Evolutionary conservation across 2,888 invertebrate genomes (phyloP), one percentile per base, ranked within the genome.

Genomic region (Brachyopa scutellaris): DNA sequence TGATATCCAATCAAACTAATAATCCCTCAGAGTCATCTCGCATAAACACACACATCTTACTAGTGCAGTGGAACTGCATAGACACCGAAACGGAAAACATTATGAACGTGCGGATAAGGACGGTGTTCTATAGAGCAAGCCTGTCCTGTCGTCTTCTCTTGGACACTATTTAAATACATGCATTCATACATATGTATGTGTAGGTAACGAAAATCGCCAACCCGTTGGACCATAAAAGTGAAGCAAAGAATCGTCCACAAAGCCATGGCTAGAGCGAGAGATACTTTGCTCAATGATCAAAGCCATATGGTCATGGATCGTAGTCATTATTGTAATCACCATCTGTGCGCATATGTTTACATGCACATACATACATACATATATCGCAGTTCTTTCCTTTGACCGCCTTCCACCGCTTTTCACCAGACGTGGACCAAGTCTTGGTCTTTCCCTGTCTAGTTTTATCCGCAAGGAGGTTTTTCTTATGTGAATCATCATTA

Each of bases 1-100:
- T 70, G 82, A 82, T 82, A 82, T 82, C 76, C 77, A 82, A 82
- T 82, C 82, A 82, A 82, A 82, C 82, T 77, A 82, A 82, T 82
- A 82, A 82, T 77, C 77, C 66, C 66, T 59, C 69, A 69, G 69
- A 64, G 67, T 80, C 73, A 73, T 67, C 62, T 62, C 29, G 70
- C 51, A 55, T 70, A 64, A 66, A 21, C 66, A 67, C 59, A 61
- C 26, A 38, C 36, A 53, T 1, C 2, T n/a, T 13, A 31, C 51
- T 38, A 36, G 26, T 57, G 19, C 21, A 17, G 53, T 53, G 61
- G 15, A 45, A 53, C 45, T 45, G 53, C 45, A 42, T 66, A 64
- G 7, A 42, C 38, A 47, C 40, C 36, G 36, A 59, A 53, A 72
- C 59, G 64, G 45, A 17, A 19, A 59, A 59, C 62, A 62, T 64